These are phyloP conservation scores for Heliothis subflexa DNA, from an alignment of 1,140 invertebrate species.

Conservation along the genomic window DNA sequence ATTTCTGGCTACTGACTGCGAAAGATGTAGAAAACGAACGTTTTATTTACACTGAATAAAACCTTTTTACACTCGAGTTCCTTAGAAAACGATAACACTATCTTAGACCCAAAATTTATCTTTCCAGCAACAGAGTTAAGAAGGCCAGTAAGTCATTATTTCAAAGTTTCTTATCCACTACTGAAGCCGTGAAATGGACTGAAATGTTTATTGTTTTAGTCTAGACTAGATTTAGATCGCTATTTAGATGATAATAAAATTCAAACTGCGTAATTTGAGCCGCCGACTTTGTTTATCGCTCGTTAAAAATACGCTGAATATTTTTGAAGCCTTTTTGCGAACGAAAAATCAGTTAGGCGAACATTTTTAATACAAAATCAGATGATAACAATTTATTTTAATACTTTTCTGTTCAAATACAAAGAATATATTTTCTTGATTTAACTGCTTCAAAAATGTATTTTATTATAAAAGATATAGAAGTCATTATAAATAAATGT, in stretches of 20 bases:
- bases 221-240: conserved; percentile 27
- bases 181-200: conserved; percentile 24
- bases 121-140: neutral
- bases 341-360: neutral
- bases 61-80: neutral
- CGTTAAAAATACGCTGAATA: neutral
- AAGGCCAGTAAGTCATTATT: conserved; percentile 33
- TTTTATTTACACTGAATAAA: no score
- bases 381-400: no score
- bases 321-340: neutral
- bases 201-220: conserved; percentile 26
- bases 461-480: no score
- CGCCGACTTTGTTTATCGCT: conserved; percentile 12
- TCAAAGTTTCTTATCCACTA: conserved; percentile 12
- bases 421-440: no score
- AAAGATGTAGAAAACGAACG: no score
- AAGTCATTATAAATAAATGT: no score
- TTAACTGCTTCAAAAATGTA: no score
- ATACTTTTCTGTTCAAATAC: no score
- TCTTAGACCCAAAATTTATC: conserved; percentile 7
- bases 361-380: no score
- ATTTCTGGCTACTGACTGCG: no score
- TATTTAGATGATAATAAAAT: conserved; percentile 33
- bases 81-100: neutral
- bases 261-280: conserved; percentile 11